Percentiles rank a stretch among this genome's conserved stretches.
Evolutionary conservation across 2,888 invertebrate species (phyloP).

Genomic region (Cerceris rybyensis): DNA sequence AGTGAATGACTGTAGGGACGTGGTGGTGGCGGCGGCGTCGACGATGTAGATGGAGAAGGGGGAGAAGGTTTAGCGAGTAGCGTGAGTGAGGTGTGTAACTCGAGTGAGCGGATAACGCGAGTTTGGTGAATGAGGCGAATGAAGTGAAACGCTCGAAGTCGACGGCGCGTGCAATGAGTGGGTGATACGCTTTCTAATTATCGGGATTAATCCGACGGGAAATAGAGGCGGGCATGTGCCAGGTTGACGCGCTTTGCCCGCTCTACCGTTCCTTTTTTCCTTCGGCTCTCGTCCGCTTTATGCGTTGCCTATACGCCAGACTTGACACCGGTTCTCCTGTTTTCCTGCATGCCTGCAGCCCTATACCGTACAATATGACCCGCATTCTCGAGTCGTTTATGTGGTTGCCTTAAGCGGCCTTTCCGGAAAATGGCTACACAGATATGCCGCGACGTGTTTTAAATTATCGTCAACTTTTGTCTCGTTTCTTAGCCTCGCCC

Average conservation of each 20-base stretch:
- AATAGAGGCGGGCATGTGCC: constrained; percentile 59
- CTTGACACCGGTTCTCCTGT: constrained; percentile 56
- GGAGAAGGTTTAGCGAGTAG: constrained; percentile 61
- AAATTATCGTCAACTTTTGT: neutral
- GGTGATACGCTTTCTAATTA: constrained; percentile 78
- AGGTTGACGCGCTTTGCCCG: constrained; percentile 53
- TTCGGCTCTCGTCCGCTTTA: constrained; percentile 33
- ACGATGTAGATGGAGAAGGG: constrained; percentile 45
- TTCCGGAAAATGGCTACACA: constrained; percentile 18
- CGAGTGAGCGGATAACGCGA: constrained; percentile 72
- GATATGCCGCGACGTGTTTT: neutral
- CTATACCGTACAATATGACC: constrained; percentile 34
- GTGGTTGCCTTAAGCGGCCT: constrained; percentile 7
- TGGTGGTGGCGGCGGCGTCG: constrained; percentile 43
- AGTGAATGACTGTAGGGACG: constrained; percentile 67
- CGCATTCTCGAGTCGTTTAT: constrained; percentile 47
- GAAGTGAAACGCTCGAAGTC: constrained; percentile 74
- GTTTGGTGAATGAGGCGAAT: constrained; percentile 74
- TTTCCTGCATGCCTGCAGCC: constrained; percentile 40
- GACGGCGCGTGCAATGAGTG: constrained; percentile 74
- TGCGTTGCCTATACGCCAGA: constrained; percentile 23
- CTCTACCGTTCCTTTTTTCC: constrained; percentile 30
- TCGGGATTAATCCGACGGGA: constrained; percentile 70
- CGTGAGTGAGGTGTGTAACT: constrained; percentile 64
- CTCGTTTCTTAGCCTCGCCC: neutral